These are phyloP conservation scores for Muricea muricata DNA, from an alignment of 92 coral and sea anemone genomes.

Conservation along the genomic window DNA sequence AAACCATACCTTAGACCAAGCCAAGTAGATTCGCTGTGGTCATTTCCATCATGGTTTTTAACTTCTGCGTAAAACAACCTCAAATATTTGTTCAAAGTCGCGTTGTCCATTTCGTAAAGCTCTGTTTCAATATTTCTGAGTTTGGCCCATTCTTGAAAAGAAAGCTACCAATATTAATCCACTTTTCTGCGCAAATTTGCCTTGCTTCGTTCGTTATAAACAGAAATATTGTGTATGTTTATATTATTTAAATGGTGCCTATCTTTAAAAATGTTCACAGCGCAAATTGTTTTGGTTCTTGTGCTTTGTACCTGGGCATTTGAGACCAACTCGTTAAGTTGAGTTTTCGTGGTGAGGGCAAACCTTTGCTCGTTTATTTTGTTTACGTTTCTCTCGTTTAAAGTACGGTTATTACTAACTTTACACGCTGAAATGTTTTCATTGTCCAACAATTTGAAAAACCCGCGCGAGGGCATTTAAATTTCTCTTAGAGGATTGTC, in stretches of 20 bases:
- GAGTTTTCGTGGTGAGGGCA: neutral
- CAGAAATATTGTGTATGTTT: too few species aligned
- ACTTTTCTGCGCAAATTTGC: too few species aligned
- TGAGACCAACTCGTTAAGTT: conserved; percentile 4
- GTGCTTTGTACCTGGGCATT: conserved; percentile 9
- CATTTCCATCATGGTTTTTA: neutral
- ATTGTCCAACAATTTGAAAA: neutral
- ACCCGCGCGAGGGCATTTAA: neutral
- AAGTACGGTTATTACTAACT: neutral
- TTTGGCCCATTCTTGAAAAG: too few species aligned
- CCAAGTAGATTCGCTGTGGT: conserved; percentile 15
- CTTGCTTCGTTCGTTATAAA: too few species aligned
- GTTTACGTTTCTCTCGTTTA: neutral
- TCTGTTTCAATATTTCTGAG: too few species aligned
- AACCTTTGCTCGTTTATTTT: neutral
- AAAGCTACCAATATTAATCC: too few species aligned
- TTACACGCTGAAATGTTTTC: neutral
- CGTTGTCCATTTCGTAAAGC: too few species aligned
- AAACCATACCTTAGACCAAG: conserved; percentile 19
- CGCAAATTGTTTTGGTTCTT: neutral
- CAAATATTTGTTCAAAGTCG: neutral
- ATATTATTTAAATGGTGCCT: too few species aligned
- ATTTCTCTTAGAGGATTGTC: neutral
- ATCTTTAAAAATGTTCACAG: too few species aligned
- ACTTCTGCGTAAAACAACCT: neutral